Evolutionary conservation across 2,888 invertebrate species (phyloP).

Genomic region (Unio delphinus): DNA sequence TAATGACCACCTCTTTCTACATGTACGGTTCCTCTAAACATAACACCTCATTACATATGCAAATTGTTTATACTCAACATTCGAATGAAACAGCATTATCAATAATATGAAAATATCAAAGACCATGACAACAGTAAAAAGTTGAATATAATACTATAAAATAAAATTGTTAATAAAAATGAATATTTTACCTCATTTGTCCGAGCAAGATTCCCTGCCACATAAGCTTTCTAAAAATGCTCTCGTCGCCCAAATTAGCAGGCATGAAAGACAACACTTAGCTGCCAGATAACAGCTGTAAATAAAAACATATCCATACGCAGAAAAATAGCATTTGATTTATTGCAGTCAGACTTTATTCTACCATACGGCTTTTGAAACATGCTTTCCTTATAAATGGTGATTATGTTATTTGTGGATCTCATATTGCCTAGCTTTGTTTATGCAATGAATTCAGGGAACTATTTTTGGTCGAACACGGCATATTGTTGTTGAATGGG

Average conservation of each 20-base stretch:
- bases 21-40: too few species aligned
- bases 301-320: constrained; percentile 67
- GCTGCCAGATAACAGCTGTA: constrained; percentile 61
- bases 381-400: too few species aligned
- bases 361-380: too few species aligned
- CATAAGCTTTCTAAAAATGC: constrained; percentile 14
- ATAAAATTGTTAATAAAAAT: too few species aligned
- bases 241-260: constrained; percentile 26
- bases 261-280: constrained; percentile 60
- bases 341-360: too few species aligned
- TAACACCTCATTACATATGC: constrained; percentile 22
- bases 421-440: too few species aligned
- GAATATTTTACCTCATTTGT: constrained; percentile 24
- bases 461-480: constrained; percentile 28
- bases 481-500: constrained; percentile 31
- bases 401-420: too few species aligned
- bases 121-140: too few species aligned
- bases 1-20: too few species aligned
- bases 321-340: constrained; percentile 18
- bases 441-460: constrained; percentile 1
- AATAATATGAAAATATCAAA: too few species aligned
- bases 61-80: constrained; percentile 7
- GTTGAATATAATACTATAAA: too few species aligned
- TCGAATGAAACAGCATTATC: too few species aligned
- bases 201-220: constrained; percentile 15